phyloP scores from a whole-genome alignment of 2,113 vertebrate species.

The Eurystomus gularis region DNA sequence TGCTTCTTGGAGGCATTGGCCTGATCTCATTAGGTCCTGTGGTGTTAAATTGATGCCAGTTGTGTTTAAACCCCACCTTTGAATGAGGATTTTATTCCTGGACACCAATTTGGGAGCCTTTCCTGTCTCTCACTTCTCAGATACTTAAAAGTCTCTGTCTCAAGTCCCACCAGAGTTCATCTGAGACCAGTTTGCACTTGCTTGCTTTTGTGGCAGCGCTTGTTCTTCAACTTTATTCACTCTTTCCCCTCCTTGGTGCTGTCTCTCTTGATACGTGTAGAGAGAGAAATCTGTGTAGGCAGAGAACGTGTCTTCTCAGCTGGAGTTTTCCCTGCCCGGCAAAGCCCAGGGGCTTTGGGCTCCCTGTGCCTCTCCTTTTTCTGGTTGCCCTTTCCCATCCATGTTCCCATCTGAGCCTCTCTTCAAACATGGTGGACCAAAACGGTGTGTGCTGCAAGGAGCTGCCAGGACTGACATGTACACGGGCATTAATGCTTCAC shows the following conservation, averaged over 20 bases:
- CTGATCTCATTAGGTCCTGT: neutral
- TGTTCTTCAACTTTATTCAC: neutral
- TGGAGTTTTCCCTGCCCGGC: neutral
- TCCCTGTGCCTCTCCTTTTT: neutral
- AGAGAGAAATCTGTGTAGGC: neutral
- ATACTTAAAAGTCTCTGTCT: neutral
- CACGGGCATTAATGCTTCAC: neutral
- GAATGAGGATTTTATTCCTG: neutral
- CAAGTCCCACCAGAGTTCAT: neutral
- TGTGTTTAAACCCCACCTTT: rapidly evolving
- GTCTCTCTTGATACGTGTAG: neutral
- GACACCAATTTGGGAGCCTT: neutral
- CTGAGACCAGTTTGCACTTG: neutral
- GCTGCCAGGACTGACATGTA: neutral
- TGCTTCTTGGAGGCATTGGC: neutral
- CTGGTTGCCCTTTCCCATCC: neutral
- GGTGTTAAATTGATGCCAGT: neutral
- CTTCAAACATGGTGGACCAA: neutral
- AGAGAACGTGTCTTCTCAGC: neutral
- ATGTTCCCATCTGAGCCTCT: neutral
- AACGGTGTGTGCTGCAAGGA: neutral
- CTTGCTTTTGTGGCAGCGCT: neutral
- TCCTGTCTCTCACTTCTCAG: neutral
- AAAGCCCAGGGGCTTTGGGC: neutral
- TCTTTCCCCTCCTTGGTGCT: neutral